These are phyloP conservation scores for Caerostris extrusa DNA, from an alignment of 1,140 invertebrate genomes.

Conservation along the genomic window DNA sequence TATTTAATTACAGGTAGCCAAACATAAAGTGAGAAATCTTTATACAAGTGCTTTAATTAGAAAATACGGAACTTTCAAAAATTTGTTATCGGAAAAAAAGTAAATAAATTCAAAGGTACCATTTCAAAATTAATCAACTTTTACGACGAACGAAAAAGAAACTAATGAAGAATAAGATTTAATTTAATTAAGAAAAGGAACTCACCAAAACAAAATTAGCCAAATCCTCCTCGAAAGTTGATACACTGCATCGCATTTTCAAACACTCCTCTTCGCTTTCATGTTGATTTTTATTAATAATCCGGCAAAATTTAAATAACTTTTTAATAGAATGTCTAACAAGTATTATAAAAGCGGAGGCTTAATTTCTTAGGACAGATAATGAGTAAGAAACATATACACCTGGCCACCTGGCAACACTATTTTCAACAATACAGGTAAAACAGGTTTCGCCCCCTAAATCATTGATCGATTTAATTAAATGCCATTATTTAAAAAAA, in stretches of 20 bases:
- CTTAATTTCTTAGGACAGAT: background rate
- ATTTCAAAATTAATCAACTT: background rate
- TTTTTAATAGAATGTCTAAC: conserved; percentile 20
- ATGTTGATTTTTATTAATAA: conserved; percentile 18
- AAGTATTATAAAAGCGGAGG: background rate
- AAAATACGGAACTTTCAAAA: background rate
- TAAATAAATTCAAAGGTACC: background rate
- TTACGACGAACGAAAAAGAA: background rate
- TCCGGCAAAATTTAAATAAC: conserved; percentile 21
- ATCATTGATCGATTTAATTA: background rate
- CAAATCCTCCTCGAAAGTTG: background rate
- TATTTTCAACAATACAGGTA: no score
- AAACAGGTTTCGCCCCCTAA: background rate
- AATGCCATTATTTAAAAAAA: no score
- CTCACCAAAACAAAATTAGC: conserved; percentile 18
- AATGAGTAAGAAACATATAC: background rate
- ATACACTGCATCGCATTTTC: background rate
- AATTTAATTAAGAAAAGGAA: conserved; percentile 24
- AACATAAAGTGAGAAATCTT: background rate
- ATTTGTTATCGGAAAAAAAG: background rate
- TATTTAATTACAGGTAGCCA: background rate
- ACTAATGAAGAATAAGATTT: background rate
- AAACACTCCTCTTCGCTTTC: background rate
- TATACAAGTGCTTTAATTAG: conserved; percentile 15
- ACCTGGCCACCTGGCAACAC: background rate